A percentile compares a stretch with the other conserved stretches of the same genome.
Conservation (phyloP, 2,797 vertebrate genomes). For the Silurus lanzhouensis region DNA sequence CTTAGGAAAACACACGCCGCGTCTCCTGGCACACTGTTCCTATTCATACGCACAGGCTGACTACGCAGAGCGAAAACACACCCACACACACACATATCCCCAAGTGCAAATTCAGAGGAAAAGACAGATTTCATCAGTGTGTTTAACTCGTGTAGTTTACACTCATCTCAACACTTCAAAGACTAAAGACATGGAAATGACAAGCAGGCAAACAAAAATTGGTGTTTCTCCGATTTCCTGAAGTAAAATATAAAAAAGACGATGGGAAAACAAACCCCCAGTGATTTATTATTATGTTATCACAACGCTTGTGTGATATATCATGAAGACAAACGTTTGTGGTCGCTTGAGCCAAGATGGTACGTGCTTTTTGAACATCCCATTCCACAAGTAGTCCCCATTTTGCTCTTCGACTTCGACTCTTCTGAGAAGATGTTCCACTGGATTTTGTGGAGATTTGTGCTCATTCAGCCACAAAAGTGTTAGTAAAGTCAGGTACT, state of each 20-base stretch:
- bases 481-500: not conserved
- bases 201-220: not conserved
- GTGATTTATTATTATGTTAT: not conserved
- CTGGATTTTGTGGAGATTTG: too few relatives aligned
- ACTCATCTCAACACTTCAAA: slow-evolving; percentile 24
- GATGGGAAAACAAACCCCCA: not conserved
- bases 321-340: not conserved
- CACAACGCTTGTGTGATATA: not conserved
- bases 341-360: not conserved
- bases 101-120: slow-evolving; percentile 7
- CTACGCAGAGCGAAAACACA: slow-evolving; percentile 28
- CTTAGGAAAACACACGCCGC: slow-evolving; percentile 36
- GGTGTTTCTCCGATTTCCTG: not conserved
- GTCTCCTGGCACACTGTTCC: slow-evolving; percentile 40
- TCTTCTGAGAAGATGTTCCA: not conserved
- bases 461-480: too few relatives aligned
- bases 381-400: not conserved
- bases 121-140: slow-evolving; percentile 26
- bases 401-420: not conserved
- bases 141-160: slow-evolving; percentile 27
- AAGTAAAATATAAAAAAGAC: not conserved
- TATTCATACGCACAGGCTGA: slow-evolving; percentile 34
- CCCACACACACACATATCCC: slow-evolving; percentile 14
- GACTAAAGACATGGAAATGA: slow-evolving; percentile 11
- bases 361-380: not conserved